Evolutionary conservation across 1,140 invertebrate genomes (phyloP).

Genomic region (Penaeus vannamei): DNA sequence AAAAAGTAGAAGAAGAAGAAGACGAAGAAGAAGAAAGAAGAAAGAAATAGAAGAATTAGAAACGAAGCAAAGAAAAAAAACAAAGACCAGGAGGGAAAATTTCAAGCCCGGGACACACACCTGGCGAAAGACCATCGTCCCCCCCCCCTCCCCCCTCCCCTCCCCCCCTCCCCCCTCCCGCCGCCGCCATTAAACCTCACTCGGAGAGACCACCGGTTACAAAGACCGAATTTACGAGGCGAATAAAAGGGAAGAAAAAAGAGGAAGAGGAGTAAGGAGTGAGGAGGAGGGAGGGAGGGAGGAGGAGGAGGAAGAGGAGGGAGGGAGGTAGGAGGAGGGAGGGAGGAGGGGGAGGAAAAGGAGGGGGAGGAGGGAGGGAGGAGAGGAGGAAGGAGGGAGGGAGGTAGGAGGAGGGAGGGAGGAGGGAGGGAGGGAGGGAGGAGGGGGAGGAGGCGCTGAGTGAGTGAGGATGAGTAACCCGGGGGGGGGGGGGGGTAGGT

Average conservation of each 20-base stretch:
- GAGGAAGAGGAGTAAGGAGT: neutral
- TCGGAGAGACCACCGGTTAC: neutral
- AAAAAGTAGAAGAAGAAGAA: no score
- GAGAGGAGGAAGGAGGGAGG: neutral
- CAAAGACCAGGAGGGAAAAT: neutral
- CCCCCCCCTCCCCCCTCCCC: no score
- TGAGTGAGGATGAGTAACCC: no score
- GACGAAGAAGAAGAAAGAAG: no score
- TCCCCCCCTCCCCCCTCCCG: no score
- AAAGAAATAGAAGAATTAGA: no score
- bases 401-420: neutral
- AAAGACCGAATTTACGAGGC: neutral
- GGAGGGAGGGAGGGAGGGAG: neutral
- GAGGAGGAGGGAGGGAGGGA: neutral
- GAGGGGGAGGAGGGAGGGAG: no score
- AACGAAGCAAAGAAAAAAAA: neutral
- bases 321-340: neutral
- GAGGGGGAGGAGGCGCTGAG: neutral
- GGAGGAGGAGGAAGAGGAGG: neutral
- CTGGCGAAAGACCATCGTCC: no score
- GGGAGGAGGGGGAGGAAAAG: neutral
- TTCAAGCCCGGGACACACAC: neutral
- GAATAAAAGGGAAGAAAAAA: neutral
- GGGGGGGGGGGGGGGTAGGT: no score
- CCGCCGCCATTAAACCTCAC: neutral